Percentiles rank a stretch among this genome's conserved stretches.
Evolutionary conservation across 2,113 vertebrate genomes (phyloP).

Genomic region (Lucifuga dentata): DNA sequence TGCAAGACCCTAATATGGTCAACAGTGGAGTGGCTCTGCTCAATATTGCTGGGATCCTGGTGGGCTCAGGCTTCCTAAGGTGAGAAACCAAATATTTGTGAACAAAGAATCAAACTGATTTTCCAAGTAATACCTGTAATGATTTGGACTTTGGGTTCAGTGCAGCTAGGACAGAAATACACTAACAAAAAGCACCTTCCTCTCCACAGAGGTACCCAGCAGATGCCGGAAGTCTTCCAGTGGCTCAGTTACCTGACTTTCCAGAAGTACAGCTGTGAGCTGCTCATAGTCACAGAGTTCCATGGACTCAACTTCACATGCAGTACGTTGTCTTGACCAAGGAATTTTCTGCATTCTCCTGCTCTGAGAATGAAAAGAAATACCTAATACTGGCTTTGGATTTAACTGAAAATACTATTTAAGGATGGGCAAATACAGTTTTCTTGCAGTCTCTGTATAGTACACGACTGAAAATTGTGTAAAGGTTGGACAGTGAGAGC

Average conservation of each 20-base stretch:
- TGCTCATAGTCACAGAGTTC: slow-evolving; percentile 95
- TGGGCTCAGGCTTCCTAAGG: slow-evolving; percentile 93
- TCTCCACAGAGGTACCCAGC: slow-evolving; percentile 85
- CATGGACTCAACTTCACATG: slow-evolving; percentile 90
- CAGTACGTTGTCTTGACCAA: slow-evolving; percentile 83
- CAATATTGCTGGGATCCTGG: slow-evolving; percentile 88
- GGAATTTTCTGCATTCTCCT: neutral
- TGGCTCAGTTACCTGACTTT: slow-evolving; percentile 93
- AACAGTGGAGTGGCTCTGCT: slow-evolving; percentile 90
- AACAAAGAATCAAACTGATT: neutral
- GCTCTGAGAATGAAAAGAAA: neutral
- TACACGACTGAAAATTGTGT: no score
- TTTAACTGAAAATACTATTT: no score
- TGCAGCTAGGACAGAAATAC: no score
- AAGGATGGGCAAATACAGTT: no score
- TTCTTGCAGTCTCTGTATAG: no score
- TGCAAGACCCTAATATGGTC: slow-evolving; percentile 91
- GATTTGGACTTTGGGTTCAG: neutral
- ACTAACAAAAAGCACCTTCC: neutral
- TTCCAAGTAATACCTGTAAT: neutral
- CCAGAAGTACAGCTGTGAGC: slow-evolving; percentile 94
- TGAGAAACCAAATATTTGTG: slow-evolving; percentile 59
- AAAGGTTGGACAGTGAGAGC: no score
- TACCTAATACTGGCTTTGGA: neutral
- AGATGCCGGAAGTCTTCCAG: slow-evolving; percentile 91